Conservation (phyloP, 2,113 vertebrate genomes). For the Dicrurus megarhynchus region DNA sequence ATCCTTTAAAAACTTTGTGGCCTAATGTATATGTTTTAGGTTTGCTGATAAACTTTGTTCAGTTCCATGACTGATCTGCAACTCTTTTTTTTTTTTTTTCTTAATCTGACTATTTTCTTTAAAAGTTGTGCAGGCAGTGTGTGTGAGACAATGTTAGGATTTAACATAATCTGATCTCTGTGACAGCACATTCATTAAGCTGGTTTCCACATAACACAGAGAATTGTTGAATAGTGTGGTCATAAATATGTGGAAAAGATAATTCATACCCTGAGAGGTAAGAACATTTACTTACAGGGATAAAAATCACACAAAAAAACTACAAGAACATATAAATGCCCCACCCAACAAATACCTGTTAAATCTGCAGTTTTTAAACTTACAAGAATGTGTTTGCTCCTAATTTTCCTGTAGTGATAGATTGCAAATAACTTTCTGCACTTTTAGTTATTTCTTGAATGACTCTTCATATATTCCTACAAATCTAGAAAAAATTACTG, state of each 20-base stretch:
- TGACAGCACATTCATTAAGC: not conserved
- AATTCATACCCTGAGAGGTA: not conserved
- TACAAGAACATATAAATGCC: fast-evolving
- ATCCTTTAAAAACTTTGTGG: not conserved
- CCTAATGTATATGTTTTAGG: fast-evolving
- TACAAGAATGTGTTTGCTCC: not conserved
- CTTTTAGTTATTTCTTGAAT: not conserved
- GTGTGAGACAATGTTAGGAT: not conserved
- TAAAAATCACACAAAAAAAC: not conserved
- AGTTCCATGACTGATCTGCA: not conserved
- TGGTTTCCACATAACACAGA: not conserved
- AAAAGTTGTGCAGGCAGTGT: not conserved
- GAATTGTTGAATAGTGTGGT: not conserved
- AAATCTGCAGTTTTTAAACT: not conserved
- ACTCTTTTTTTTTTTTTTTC: not conserved
- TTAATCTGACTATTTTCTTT: not conserved
- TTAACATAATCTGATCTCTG: not conserved
- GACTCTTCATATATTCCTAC: not conserved
- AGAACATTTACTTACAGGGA: not conserved
- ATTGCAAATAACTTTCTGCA: not conserved
- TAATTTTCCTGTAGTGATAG: not conserved
- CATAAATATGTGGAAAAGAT: not conserved
- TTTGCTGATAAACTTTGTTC: not conserved
- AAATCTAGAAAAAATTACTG: not conserved
- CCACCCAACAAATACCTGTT: not conserved